Evolutionary conservation across 2,888 invertebrate genomes (phyloP), one percentile per base, ranked within the genome.

Genomic region (Metopia argyrocephala): DNA sequence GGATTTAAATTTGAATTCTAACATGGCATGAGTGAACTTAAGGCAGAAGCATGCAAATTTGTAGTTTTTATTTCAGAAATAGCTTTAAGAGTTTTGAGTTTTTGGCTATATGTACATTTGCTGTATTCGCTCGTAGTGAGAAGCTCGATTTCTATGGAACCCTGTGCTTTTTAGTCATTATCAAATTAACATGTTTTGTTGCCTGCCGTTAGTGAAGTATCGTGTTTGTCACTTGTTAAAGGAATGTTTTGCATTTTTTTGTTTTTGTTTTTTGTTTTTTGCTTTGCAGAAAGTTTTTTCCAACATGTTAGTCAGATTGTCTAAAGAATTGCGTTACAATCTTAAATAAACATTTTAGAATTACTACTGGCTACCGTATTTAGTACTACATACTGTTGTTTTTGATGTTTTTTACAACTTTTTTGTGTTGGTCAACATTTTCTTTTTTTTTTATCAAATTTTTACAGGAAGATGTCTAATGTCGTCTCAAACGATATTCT

Each of bases 161-260:
- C 38, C 48, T n/a, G 28, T 20, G 31, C 28, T 7, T 5, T 15
- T n/a, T 20, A 23, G 52, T 54, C 38, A 38, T 38, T 45, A 64
- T 62, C 46, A 80, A 81, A 81, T 81, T 81, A 81, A 81, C 81
- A 81, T 81, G 78, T 75, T 81, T 38, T 81, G 78, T 75, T 81
- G 69, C 61, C 65, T 66, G 74, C 69, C 69, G 65, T 78, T 78
- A 78, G 80, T 64, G 68, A 73, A 46, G 73, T 65, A 65, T 65
- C 70, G 70, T 70, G 81, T 81, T 78, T 81, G 78, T 78, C 81
- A 81, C 81, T 78, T 81, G 78, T 75, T 75, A 64, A 64, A 65
- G 57, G 75, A 74, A 78, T 66, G 81, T 78, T 75, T 64, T 69
- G 20, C 59, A 57, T 70, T 66, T 25, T 6, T 20, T 45, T 23